Percentiles rank a stretch among this genome's conserved stretches.
Evolutionary conservation across 2,888 invertebrate species (phyloP).

Genomic region (Plutella xylostella): DNA sequence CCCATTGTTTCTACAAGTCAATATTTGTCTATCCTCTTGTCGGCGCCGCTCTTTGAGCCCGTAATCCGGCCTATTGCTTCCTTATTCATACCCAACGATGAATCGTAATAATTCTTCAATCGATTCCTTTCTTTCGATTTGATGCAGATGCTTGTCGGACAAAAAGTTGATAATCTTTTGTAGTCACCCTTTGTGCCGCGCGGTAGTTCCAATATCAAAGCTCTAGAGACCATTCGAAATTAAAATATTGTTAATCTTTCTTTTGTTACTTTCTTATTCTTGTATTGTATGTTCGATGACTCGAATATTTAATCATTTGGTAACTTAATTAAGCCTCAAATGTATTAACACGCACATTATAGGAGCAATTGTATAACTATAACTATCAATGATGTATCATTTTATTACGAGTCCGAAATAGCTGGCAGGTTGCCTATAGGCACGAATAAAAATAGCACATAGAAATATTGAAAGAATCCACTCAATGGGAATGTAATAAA

Average conservation of each 20-base stretch:
- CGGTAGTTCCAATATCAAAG: conserved; percentile 44
- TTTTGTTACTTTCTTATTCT: conserved; percentile 29
- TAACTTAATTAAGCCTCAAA: neutral
- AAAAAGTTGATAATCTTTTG: conserved; percentile 49
- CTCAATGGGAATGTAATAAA: conserved; percentile 69
- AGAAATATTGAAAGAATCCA: conserved; percentile 69
- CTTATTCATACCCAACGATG: conserved; percentile 51
- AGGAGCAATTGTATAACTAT: neutral
- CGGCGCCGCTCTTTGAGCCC: conserved; percentile 51
- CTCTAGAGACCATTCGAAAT: conserved; percentile 19
- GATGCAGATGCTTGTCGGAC: conserved; percentile 34
- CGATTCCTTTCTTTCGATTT: conserved; percentile 53
- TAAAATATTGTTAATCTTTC: conserved; percentile 33
- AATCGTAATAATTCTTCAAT: conserved; percentile 62
- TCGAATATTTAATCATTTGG: too few species aligned
- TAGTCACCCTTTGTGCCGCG: conserved; percentile 33
- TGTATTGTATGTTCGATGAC: neutral
- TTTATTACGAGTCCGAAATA: conserved; percentile 58
- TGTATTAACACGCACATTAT: neutral
- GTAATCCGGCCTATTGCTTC: conserved; percentile 55
- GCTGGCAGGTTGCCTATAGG: conserved; percentile 52
- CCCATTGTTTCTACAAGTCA: conserved; percentile 65
- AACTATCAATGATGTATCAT: neutral
- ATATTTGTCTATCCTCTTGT: conserved; percentile 60
- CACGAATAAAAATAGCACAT: conserved; percentile 66